Evolutionary conservation across 2,888 invertebrate genomes (phyloP).

Genomic region (Ceriagrion tenellum): DNA sequence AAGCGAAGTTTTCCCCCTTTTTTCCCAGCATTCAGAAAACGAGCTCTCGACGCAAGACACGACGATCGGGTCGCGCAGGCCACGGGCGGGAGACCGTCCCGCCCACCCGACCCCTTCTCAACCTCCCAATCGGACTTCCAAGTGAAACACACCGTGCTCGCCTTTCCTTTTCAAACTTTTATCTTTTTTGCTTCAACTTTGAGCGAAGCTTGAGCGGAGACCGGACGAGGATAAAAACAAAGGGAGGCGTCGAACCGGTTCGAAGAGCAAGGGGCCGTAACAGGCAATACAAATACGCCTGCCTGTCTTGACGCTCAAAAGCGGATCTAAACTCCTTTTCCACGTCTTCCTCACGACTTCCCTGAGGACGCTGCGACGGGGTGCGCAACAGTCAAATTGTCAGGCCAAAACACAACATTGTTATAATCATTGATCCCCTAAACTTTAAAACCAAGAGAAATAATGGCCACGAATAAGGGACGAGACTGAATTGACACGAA

Average conservation of each 20-base stretch:
- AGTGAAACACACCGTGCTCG: background rate
- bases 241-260: conserved; percentile 11
- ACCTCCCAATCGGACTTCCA: background rate
- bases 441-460: background rate
- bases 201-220: background rate
- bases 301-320: background rate
- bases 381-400: background rate
- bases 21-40: background rate
- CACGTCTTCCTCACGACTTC: background rate
- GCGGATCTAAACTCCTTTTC: background rate
- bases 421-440: background rate
- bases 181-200: background rate
- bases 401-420: background rate
- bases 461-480: too few species aligned
- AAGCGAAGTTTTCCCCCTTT: background rate
- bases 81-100: background rate
- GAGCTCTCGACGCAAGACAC: background rate
- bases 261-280: background rate
- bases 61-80: background rate
- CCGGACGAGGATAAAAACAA: background rate
- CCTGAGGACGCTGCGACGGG: background rate
- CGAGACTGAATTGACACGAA: too few species aligned
- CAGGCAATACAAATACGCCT: conserved; percentile 6
- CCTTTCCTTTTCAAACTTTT: background rate
- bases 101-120: background rate